Evolutionary conservation across 2,113 vertebrate species (phyloP), one percentile per base, ranked within the genome.

Genomic region (Hyperopisus bebe): DNA sequence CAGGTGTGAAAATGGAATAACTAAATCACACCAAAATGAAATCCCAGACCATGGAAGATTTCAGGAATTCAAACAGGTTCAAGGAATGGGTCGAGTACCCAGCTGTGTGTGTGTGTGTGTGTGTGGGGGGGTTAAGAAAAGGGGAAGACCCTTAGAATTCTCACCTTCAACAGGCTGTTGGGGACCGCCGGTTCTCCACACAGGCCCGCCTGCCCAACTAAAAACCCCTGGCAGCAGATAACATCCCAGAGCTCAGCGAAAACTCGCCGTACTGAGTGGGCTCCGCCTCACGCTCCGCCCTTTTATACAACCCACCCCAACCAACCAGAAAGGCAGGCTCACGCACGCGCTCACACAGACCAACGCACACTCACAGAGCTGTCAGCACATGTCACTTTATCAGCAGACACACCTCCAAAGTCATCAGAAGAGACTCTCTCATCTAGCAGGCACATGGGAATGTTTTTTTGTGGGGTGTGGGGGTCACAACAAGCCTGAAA

Each of bases 301-400:
- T 94, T 94, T 94, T 94, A 96, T 94, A 94, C 92, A 90, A 89
- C 91, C 85, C 13, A 90, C 91, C 91, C 94, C 90, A 53, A 90
- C 94, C 94, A 93, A 95, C 94, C 93, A 94, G 94, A 94, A 93
- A 89, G 86, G 87, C 77, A 35, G 89, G 90, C 91, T 58, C 95
- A 92, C 93, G 92, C 91, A 90, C 70, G 39, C 53, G 24, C 91
- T 83, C 85, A 27, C 48, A 80, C 82, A 6, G 19, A 88, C 80
- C 82, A 3, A 86, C 80, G 7, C n/a, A 86, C 62, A 87, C 35
- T 21, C 62, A 89, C 77, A 89, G 90, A 82, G 89, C 92, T 95
- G 94, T 95, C 96, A 1, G 86, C 90, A 93, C 4, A 87, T 90
- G 95, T 96, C 95, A 95, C 92, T 90, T 77, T 86, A 91, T 19